Conservation (phyloP, 2,113 vertebrate species). For the Ochotona princeps region DNA sequence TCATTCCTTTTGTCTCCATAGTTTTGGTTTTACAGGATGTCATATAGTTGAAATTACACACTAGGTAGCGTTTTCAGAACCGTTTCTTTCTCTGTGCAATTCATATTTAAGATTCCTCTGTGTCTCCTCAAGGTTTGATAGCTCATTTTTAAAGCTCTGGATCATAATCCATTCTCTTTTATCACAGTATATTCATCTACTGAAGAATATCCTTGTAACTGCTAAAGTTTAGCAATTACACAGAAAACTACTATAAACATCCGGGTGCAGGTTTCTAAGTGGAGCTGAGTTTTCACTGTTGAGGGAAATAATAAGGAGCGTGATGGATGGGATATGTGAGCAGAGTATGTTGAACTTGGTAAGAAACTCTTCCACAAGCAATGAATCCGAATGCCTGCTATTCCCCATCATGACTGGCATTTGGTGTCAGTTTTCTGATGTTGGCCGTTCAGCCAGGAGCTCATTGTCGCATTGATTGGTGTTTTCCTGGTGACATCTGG, state of each 20-base stretch:
- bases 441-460: neutral
- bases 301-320: neutral
- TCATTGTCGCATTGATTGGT: neutral
- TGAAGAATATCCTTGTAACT: neutral
- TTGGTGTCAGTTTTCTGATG: neutral
- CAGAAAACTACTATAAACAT: neutral
- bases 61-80: neutral
- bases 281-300: neutral
- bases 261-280: neutral
- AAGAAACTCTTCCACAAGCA: neutral
- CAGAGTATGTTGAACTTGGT: neutral
- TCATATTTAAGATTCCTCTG: neutral
- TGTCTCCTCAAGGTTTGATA: neutral
- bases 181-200: neutral
- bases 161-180: neutral
- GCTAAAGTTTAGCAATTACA: neutral
- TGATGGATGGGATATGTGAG: neutral
- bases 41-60: neutral
- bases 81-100: neutral
- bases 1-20: neutral
- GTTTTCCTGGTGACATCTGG: neutral
- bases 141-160: neutral
- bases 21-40: neutral
- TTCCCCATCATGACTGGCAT: no score
- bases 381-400: neutral